Conservation (phyloP, 2,797 vertebrate species). For the Pygocentrus nattereri region DNA sequence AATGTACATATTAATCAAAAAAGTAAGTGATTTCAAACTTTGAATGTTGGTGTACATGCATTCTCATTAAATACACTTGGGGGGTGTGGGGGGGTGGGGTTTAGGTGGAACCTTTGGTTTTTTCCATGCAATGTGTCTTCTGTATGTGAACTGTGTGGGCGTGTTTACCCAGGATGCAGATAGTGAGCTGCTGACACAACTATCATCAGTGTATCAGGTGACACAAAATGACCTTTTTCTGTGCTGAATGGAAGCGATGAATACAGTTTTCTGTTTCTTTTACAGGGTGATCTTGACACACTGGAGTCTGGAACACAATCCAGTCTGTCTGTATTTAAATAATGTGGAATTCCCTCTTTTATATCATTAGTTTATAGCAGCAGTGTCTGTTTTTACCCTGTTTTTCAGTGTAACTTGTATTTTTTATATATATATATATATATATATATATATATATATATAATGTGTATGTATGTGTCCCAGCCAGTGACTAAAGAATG, state of each 20-base stretch:
- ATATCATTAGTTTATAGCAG: neutral
- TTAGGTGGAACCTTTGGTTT: neutral
- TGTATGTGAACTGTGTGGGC: neutral
- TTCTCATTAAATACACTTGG: neutral
- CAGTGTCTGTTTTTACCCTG: neutral
- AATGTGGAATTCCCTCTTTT: neutral
- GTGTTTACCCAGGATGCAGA: neutral
- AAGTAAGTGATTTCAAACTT: too few species aligned
- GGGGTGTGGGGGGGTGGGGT: too few species aligned
- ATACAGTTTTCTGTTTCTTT: slow-evolving; percentile 22
- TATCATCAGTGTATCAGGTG: slow-evolving; percentile 15
- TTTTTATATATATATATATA: too few species aligned
- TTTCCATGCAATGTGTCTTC: neutral
- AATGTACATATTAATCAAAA: too few species aligned
- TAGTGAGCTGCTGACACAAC: neutral
- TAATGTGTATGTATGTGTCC: neutral
- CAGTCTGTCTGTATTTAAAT: neutral
- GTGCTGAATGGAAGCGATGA: neutral
- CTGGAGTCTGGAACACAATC: neutral
- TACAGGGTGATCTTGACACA: slow-evolving; percentile 2
- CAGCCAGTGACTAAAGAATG: neutral
- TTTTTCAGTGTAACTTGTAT: slow-evolving; percentile 32
- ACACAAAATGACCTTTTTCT: slow-evolving; percentile 11
- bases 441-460: too few species aligned
- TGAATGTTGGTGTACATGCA: neutral